phyloP scores from a whole-genome alignment of 2,797 vertebrate species.

The Liparis tanakae region DNA sequence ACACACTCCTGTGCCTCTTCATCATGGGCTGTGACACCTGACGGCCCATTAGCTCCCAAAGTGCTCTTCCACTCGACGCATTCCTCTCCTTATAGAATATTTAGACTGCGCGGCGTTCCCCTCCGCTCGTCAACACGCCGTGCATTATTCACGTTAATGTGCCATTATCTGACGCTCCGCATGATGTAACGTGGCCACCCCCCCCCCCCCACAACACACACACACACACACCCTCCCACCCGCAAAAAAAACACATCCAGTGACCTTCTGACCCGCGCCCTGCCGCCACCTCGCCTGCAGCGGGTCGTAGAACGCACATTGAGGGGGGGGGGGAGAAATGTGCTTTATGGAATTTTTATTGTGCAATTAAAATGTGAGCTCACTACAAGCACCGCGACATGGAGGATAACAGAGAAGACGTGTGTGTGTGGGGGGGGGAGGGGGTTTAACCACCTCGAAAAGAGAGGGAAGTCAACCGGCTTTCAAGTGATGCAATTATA shows the following conservation, averaged over 20 bases:
- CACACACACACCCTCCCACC: too few relatives aligned
- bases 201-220: slow-evolving; percentile 36
- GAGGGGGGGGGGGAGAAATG: slow-evolving; percentile 17
- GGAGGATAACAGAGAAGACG: slow-evolving; percentile 41
- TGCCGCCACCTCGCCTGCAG: slow-evolving; percentile 52
- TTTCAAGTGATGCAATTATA: slow-evolving; percentile 62
- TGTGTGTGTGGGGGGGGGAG: too few relatives aligned
- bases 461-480: slow-evolving; percentile 47
- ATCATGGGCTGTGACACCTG: slow-evolving; percentile 76
- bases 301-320: slow-evolving; percentile 24
- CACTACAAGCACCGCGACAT: slow-evolving; percentile 40
- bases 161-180: slow-evolving; percentile 76
- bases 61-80: slow-evolving; percentile 74
- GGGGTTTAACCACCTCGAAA: slow-evolving; percentile 4
- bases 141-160: slow-evolving; percentile 82
- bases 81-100: slow-evolving; percentile 79
- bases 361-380: slow-evolving; percentile 61
- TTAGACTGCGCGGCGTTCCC: slow-evolving; percentile 73
- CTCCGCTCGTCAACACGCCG: slow-evolving; percentile 73
- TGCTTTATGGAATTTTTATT: slow-evolving; percentile 47
- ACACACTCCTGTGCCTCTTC: slow-evolving; percentile 60
- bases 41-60: slow-evolving; percentile 79
- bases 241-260: slow-evolving; percentile 56
- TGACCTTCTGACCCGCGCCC: slow-evolving; percentile 77
- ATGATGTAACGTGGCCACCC: slow-evolving; percentile 77